A percentile compares a stretch with the other conserved stretches of the same genome.
phyloP scores from a whole-genome alignment of 2,113 vertebrate species.

The Oxyura jamaicensis region DNA sequence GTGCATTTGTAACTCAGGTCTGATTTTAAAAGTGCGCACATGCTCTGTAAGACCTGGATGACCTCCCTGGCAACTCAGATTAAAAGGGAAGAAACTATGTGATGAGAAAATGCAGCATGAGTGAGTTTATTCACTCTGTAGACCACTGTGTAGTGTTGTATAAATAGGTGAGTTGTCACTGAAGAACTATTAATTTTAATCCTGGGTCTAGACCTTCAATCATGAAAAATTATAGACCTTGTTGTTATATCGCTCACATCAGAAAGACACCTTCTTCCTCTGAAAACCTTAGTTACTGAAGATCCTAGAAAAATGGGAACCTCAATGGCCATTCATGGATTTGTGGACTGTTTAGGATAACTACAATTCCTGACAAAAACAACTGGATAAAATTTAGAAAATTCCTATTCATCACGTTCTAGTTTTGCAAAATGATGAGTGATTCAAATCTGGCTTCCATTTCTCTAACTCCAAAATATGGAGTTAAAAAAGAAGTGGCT shows the following conservation, averaged over 20 bases:
- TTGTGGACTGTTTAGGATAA: neutral
- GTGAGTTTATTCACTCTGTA: neutral
- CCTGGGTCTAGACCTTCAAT: neutral
- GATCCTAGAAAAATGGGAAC: neutral
- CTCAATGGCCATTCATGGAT: neutral
- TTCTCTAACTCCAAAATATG: neutral
- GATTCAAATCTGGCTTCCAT: neutral
- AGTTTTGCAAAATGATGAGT: neutral
- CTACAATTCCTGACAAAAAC: neutral
- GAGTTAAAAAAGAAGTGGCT: neutral
- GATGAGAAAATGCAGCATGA: neutral
- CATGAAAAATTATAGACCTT: neutral
- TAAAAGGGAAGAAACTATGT: neutral
- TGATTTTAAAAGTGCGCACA: neutral
- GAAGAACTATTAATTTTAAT: neutral
- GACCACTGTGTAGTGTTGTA: neutral
- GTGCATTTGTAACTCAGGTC: neutral
- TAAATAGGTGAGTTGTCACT: neutral
- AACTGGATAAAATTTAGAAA: constrained; percentile 13
- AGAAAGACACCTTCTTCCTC: neutral
- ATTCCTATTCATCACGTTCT: neutral
- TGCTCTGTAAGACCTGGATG: neutral
- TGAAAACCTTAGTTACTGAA: neutral
- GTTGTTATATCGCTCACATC: neutral
- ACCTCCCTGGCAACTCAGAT: neutral